These are phyloP conservation scores for Ptiloglossa arizonensis DNA, from an alignment of 1,140 invertebrate genomes.

Conservation along the genomic window DNA sequence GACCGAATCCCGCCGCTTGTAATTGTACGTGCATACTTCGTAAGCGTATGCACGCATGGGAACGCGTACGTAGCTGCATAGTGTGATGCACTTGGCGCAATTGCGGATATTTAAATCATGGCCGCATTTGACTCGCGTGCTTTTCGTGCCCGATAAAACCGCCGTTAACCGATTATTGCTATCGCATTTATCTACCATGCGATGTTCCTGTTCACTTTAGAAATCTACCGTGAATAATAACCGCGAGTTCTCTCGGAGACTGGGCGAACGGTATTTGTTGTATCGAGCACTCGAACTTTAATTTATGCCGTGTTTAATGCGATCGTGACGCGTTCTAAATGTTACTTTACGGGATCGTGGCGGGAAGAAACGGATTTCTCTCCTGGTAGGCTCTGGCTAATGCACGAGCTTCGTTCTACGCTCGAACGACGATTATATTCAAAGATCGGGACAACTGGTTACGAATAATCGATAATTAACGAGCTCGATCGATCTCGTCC, in stretches of 20 bases:
- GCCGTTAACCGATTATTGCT: constrained; percentile 22
- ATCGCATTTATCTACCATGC: not conserved
- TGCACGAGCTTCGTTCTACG: not conserved
- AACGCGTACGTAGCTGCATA: not conserved
- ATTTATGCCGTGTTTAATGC: constrained; percentile 7
- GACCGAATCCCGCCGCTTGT: too few species aligned
- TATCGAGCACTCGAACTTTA: not conserved
- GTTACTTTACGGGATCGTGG: constrained; percentile 5
- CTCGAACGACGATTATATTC: too few species aligned
- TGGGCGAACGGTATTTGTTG: not conserved
- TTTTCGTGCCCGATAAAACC: constrained; percentile 14
- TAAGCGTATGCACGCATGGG: not conserved
- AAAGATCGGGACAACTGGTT: too few species aligned
- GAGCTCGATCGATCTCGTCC: too few species aligned
- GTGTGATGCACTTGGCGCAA: not conserved
- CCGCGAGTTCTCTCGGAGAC: constrained; percentile 4
- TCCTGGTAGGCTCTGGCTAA: not conserved
- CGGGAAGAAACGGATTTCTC: constrained; percentile 9
- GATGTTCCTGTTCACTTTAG: constrained; percentile 26
- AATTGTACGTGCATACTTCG: not conserved
- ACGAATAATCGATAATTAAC: too few species aligned
- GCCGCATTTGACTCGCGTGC: not conserved
- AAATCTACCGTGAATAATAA: constrained; percentile 30
- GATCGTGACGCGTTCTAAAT: constrained; percentile 1
- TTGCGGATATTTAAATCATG: constrained; percentile 17